A percentile compares a stretch with the other conserved stretches of the same genome.
Conservation (phyloP, 2,888 invertebrate genomes). For the Dicycla oo region DNA sequence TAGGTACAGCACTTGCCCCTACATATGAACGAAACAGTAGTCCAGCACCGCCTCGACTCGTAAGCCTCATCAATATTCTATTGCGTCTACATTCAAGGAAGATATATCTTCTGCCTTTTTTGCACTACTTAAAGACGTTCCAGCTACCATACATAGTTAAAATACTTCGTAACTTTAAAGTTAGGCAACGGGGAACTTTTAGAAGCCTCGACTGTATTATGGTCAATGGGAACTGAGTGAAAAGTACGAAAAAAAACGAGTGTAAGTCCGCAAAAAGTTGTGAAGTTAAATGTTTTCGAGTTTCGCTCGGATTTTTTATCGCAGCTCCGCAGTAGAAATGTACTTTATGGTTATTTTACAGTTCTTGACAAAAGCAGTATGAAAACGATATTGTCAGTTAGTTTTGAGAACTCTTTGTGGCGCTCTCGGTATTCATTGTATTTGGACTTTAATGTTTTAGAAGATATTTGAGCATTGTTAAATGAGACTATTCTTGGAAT, state of each 20-base stretch:
- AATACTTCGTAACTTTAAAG: conserved; percentile 77
- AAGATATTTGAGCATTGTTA: conserved; percentile 34
- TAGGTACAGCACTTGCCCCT: no score
- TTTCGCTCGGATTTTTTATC: conserved; percentile 74
- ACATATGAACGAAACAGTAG: conserved; percentile 56
- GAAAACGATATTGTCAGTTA: conserved; percentile 69
- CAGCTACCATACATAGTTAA: conserved; percentile 69
- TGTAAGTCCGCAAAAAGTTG: conserved; percentile 74
- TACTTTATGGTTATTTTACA: conserved; percentile 71
- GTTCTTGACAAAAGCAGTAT: conserved; percentile 66
- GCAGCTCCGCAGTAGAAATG: conserved; percentile 64
- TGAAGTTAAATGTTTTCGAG: conserved; percentile 80
- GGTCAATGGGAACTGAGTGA: conserved; percentile 77
- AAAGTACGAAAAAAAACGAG: conserved; percentile 73
- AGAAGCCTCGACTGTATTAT: conserved; percentile 77
- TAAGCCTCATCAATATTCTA: conserved; percentile 68
- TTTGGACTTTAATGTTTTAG: conserved; percentile 37
- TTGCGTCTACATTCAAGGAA: conserved; percentile 59
- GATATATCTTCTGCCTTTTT: conserved; percentile 62
- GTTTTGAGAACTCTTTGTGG: conserved; percentile 46
- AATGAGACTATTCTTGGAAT: conserved; percentile 8
- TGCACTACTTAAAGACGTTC: conserved; percentile 63
- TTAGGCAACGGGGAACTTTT: conserved; percentile 72
- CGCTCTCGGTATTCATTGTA: conserved; percentile 50
- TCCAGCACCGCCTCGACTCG: conserved; percentile 40